These are phyloP conservation scores for Leuciscus idus DNA, from an alignment of 2,113 vertebrate species.

Conservation along the genomic window DNA sequence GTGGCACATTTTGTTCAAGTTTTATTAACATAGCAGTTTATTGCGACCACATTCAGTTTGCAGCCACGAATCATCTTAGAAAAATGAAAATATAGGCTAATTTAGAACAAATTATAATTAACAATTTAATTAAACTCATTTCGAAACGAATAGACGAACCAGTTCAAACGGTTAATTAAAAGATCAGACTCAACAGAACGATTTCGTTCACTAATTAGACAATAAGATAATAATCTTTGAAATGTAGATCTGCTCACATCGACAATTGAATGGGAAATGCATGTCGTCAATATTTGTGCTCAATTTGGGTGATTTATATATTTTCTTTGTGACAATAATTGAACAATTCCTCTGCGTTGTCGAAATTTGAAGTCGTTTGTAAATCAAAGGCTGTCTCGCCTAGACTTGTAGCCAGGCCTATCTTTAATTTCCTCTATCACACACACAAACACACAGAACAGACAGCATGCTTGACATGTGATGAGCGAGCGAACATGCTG, in stretches of 20 bases:
- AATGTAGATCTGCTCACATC: background rate
- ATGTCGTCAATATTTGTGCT: background rate
- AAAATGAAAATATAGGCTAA: background rate
- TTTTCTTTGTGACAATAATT: background rate
- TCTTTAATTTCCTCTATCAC: background rate
- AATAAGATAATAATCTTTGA: background rate
- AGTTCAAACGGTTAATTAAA: background rate
- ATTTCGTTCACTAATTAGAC: background rate
- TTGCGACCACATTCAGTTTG: background rate
- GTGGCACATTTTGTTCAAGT: background rate
- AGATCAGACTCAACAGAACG: background rate
- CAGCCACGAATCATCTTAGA: background rate
- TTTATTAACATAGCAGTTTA: background rate
- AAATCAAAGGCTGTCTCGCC: background rate
- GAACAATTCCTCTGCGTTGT: background rate
- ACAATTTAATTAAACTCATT: too few species aligned
- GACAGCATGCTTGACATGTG: slow-evolving; percentile 39
- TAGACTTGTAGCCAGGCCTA: background rate
- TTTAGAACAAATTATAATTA: background rate
- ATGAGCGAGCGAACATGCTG: slow-evolving; percentile 25
- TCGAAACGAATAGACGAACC: background rate
- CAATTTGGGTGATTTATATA: background rate
- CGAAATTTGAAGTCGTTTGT: background rate
- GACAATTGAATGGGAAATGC: background rate
- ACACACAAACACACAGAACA: background rate